A percentile compares a stretch with the other conserved stretches of the same genome.
Conservation (phyloP, 2,113 vertebrate genomes). For the Carassius carassius region DNA sequence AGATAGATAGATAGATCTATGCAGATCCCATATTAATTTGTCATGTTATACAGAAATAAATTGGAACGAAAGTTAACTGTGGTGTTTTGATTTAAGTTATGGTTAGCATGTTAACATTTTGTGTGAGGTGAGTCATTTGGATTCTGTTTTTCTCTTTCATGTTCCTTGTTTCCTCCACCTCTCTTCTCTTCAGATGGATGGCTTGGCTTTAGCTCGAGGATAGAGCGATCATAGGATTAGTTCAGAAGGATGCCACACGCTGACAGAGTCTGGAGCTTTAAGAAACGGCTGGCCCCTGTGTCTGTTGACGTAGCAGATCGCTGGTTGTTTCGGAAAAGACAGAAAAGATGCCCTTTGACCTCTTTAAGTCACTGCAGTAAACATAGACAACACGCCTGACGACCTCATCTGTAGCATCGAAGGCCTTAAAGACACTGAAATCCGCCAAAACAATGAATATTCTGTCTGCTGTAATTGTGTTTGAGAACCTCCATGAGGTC, state of each 20-base stretch:
- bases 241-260: slow-evolving; percentile 70
- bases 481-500: slow-evolving; percentile 88
- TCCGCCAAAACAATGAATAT: slow-evolving; percentile 76
- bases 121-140: neutral
- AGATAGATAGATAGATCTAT: too few species aligned
- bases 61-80: neutral
- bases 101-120: neutral
- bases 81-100: neutral
- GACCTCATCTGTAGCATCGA: slow-evolving; percentile 36
- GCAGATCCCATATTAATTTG: neutral
- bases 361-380: slow-evolving; percentile 62
- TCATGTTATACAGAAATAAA: neutral
- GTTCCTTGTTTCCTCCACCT: neutral
- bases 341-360: slow-evolving; percentile 60
- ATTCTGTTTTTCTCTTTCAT: neutral
- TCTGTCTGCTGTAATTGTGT: slow-evolving; percentile 80
- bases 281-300: slow-evolving; percentile 61
- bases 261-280: slow-evolving; percentile 54
- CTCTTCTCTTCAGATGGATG: slow-evolving; percentile 66
- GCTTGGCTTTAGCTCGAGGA: slow-evolving; percentile 55
- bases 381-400: slow-evolving; percentile 55
- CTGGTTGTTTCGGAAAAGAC: slow-evolving; percentile 65
- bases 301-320: slow-evolving; percentile 55
- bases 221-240: slow-evolving; percentile 46
- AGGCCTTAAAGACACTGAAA: slow-evolving; percentile 37